A percentile compares a stretch with the other conserved stretches of the same genome.
Evolutionary conservation across 2,797 vertebrate species (phyloP).

Genomic region (Carduelis carduelis): DNA sequence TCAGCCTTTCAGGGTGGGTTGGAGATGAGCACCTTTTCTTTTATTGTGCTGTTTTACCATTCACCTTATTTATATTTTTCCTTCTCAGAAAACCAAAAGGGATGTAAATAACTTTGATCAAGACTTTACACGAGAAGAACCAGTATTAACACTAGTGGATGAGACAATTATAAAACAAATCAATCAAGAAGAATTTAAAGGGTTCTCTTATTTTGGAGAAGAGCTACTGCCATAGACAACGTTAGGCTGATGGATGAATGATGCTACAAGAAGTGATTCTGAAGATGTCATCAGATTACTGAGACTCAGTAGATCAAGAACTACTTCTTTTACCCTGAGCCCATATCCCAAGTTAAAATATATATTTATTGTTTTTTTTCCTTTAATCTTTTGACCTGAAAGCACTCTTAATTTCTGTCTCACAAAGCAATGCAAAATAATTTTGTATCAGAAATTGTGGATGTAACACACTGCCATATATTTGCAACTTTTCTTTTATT

Average conservation of each 20-base stretch:
- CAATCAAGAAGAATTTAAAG: conserved; percentile 98
- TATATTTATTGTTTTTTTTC: conserved; percentile 79
- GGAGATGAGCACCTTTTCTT: not conserved
- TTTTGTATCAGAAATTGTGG: conserved; percentile 62
- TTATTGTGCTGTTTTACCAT: conserved; percentile 1
- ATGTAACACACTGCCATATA: conserved; percentile 62
- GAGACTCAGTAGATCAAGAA: conserved; percentile 71
- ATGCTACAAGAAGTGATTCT: conserved; percentile 67
- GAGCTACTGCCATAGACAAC: conserved; percentile 81
- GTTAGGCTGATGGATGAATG: conserved; percentile 24
- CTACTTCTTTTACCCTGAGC: conserved; percentile 70
- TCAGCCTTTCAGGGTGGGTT: not conserved
- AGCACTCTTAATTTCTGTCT: conserved; percentile 72
- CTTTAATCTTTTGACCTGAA: conserved; percentile 67
- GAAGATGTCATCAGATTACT: conserved; percentile 58
- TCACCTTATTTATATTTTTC: conserved; percentile 63
- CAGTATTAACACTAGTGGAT: conserved; percentile 90
- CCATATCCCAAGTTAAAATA: conserved; percentile 59
- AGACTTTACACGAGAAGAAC: conserved; percentile 96
- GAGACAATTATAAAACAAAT: conserved; percentile 95
- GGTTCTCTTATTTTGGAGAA: conserved; percentile 94
- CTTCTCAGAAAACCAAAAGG: conserved; percentile 96
- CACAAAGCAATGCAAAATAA: conserved; percentile 66
- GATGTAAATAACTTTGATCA: conserved; percentile 99
- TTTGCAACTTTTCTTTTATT: conserved; percentile 51